Evolutionary conservation across 2,113 vertebrate genomes (phyloP).

Genomic region (Mohoua ochrocephala): DNA sequence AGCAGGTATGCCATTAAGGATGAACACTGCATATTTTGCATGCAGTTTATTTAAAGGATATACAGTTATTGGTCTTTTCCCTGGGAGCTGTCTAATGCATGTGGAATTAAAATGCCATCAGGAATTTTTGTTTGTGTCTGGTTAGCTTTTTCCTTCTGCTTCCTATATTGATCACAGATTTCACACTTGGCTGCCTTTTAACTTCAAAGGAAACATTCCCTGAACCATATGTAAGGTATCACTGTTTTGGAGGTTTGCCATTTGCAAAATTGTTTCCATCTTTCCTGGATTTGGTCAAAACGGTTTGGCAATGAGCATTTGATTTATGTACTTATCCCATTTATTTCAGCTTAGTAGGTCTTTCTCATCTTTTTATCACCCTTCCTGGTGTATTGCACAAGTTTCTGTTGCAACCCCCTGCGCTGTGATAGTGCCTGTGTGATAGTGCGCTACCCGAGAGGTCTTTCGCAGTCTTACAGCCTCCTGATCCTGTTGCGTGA

Average conservation of each 20-base stretch:
- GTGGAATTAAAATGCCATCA: background rate
- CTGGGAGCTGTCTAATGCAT: background rate
- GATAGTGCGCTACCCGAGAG: background rate
- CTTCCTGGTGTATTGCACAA: background rate
- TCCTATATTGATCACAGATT: constrained; percentile 18
- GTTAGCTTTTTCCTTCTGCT: constrained; percentile 24
- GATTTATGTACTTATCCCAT: background rate
- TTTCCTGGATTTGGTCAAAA: constrained; percentile 4
- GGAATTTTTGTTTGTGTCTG: background rate
- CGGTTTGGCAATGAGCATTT: background rate
- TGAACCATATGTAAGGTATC: background rate
- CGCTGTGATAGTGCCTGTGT: fast-evolving
- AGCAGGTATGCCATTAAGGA: background rate
- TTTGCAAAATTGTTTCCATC: constrained; percentile 16
- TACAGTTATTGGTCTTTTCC: background rate
- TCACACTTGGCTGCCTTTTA: constrained; percentile 2
- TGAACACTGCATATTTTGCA: background rate
- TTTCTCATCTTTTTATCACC: background rate
- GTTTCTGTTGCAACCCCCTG: background rate
- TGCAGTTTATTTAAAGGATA: background rate
- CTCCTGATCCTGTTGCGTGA: background rate
- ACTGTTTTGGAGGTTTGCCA: constrained; percentile 10
- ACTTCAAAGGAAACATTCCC: constrained; percentile 10
- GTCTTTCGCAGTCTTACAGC: background rate
- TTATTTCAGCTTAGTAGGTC: background rate